phyloP scores from a whole-genome alignment of 2,113 vertebrate species.

The Coracopsis vasa region DNA sequence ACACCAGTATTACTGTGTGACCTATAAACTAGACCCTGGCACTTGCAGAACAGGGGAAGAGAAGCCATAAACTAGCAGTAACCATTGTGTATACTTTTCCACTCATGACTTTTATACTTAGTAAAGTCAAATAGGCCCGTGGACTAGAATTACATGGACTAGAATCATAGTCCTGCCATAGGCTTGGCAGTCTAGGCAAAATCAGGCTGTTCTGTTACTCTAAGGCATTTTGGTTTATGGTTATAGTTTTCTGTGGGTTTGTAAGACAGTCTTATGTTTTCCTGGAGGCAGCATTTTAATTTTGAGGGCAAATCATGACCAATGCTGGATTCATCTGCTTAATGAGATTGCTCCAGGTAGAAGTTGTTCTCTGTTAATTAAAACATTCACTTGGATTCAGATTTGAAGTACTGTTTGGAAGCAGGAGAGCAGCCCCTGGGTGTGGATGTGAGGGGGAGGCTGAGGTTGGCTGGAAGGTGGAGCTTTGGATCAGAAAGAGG shows the following conservation, averaged over 20 bases:
- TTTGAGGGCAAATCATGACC: slow-evolving; percentile 15
- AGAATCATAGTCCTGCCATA: not conserved
- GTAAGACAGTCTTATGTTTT: not conserved
- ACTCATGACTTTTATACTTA: not conserved
- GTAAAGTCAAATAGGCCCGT: not conserved
- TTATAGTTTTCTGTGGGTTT: not conserved
- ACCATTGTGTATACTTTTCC: not conserved
- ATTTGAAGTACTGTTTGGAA: not conserved
- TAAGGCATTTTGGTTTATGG: not conserved
- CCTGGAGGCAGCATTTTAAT: slow-evolving; percentile 29
- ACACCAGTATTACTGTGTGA: not conserved
- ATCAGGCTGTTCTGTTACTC: not conserved
- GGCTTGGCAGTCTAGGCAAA: not conserved
- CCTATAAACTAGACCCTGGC: not conserved
- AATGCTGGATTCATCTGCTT: not conserved
- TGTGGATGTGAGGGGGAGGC: not conserved
- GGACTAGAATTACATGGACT: not conserved
- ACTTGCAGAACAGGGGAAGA: not conserved
- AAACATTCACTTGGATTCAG: not conserved
- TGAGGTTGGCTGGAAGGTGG: not conserved
- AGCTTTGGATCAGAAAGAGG: not conserved
- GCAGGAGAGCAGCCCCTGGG: slow-evolving; percentile 1
- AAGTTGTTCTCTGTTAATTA: slow-evolving; percentile 37
- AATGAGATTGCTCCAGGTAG: slow-evolving; percentile 4
- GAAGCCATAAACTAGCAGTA: not conserved